A percentile compares a stretch with the other conserved stretches of the same genome.
Conservation (phyloP, 2,797 vertebrate species). For the Sorex maritimensis region DNA sequence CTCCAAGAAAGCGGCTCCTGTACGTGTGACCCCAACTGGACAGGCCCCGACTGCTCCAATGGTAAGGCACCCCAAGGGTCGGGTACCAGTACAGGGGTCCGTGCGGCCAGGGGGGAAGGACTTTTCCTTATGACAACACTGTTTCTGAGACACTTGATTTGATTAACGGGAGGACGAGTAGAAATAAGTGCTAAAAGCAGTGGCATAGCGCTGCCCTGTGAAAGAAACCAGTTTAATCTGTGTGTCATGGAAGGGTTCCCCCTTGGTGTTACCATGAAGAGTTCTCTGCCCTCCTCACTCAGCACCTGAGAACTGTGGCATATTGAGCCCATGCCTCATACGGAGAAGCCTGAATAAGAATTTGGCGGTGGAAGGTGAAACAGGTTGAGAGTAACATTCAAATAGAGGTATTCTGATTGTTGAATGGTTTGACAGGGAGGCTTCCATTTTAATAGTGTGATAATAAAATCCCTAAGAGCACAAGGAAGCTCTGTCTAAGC, state of each 20-base stretch:
- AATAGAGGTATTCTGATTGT: neutral
- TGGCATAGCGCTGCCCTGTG: slow-evolving; percentile 5
- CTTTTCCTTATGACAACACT: neutral
- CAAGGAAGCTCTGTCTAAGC: neutral
- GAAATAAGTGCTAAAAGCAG: slow-evolving; percentile 25
- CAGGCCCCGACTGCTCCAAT: slow-evolving; percentile 97
- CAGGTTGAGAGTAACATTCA: neutral
- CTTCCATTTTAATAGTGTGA: neutral
- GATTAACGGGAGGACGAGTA: neutral
- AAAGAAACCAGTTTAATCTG: neutral
- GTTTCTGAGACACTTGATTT: neutral
- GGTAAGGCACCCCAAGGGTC: slow-evolving; percentile 89
- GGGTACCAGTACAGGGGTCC: rapidly evolving
- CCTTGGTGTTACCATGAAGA: neutral
- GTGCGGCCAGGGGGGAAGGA: neutral
- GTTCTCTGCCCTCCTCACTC: neutral
- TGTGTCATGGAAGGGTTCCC: neutral
- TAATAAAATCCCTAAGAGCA: neutral
- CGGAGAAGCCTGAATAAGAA: slow-evolving; percentile 13
- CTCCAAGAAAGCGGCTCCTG: slow-evolving; percentile 96
- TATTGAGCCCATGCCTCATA: neutral
- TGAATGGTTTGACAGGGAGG: neutral
- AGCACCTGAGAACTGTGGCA: neutral
- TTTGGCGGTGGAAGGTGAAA: neutral
- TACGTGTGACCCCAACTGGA: slow-evolving; percentile 97